Conservation (phyloP, 2,888 invertebrate genomes). For the Antitype chi region DNA sequence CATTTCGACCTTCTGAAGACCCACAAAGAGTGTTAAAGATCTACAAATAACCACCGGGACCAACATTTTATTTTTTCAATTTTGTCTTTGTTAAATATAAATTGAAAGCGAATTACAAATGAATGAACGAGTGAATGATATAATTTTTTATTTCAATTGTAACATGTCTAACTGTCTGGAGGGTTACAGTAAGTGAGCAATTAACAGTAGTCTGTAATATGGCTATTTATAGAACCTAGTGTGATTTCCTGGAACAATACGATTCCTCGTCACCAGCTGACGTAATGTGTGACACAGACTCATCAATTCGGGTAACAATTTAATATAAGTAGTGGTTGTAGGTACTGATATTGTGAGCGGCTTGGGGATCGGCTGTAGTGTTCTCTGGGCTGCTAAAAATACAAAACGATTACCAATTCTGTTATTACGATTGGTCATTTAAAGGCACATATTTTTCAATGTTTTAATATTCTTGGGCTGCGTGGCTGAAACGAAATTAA, state of each 20-base stretch:
- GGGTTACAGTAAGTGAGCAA: slow-evolving; percentile 29
- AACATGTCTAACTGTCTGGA: slow-evolving; percentile 32
- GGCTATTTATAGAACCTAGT: slow-evolving; percentile 52
- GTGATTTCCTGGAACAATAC: slow-evolving; percentile 50
- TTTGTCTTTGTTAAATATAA: background rate
- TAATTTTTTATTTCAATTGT: background rate
- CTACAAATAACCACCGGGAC: too few relatives aligned
- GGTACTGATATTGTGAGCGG: background rate
- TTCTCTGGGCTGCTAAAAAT: background rate
- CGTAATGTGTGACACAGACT: slow-evolving; percentile 26
- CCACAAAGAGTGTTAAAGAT: background rate
- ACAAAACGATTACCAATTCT: background rate
- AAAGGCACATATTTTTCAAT: background rate
- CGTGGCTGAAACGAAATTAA: background rate
- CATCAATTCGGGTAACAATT: slow-evolving; percentile 26
- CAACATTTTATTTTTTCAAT: too few relatives aligned
- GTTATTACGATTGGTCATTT: background rate
- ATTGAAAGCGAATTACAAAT: background rate
- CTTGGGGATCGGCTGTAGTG: background rate
- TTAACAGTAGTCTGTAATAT: slow-evolving; percentile 24
- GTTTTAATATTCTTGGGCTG: background rate
- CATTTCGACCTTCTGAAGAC: background rate
- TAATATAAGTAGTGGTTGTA: background rate
- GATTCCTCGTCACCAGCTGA: slow-evolving; percentile 40
- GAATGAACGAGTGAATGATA: background rate